Conservation (phyloP, 2,888 invertebrate species). For the Euplagia quadripunctaria region DNA sequence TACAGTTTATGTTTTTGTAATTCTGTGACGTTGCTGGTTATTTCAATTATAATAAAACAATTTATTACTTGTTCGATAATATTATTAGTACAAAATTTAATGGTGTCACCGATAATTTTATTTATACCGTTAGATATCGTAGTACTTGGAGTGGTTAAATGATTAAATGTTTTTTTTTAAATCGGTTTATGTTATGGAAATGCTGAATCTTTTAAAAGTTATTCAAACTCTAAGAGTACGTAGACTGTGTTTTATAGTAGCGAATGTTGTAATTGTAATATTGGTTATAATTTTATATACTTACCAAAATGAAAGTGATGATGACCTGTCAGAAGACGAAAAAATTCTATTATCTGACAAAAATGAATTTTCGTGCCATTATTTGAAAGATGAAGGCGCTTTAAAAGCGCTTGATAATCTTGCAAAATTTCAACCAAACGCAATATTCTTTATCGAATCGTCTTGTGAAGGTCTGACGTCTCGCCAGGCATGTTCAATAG, state of each 20-base stretch:
- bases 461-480: slow-evolving; percentile 83
- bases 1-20: not conserved
- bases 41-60: slow-evolving; percentile 4
- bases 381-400: slow-evolving; percentile 12
- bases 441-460: slow-evolving; percentile 89
- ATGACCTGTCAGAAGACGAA: not conserved
- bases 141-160: not conserved
- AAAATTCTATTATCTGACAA: not conserved
- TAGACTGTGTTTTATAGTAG: not conserved
- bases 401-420: slow-evolving; percentile 3
- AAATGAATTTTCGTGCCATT: slow-evolving; percentile 8
- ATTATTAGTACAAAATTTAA: not conserved
- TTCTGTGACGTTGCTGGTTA: too few species aligned
- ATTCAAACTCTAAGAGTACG: too few species aligned
- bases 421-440: slow-evolving; percentile 38
- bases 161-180: not conserved
- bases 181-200: not conserved
- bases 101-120: not conserved
- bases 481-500: slow-evolving; percentile 46
- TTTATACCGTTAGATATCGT: not conserved
- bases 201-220: slow-evolving; percentile 1
- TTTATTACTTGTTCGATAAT: not conserved
- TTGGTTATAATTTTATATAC: not conserved
- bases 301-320: not conserved
- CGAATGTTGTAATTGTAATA: not conserved